phyloP scores from a whole-genome alignment of 2,888 invertebrate genomes.

The Malachius bipustulatus region DNA sequence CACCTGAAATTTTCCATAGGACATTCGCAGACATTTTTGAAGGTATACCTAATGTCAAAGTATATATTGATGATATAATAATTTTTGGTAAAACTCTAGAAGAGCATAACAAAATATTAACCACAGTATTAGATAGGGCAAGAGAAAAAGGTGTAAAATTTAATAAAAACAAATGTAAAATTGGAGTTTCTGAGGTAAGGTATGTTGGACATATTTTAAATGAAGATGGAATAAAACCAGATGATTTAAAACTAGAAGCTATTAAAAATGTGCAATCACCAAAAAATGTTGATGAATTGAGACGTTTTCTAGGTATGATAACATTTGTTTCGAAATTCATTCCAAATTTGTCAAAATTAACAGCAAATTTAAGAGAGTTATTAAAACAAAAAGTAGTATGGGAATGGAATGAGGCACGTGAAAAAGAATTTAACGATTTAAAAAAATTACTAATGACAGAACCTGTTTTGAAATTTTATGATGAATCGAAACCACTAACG shows the following conservation, averaged over 20 bases:
- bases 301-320: slow-evolving; percentile 8
- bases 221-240: not conserved
- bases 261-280: not conserved
- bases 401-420: slow-evolving; percentile 9
- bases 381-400: slow-evolving; percentile 9
- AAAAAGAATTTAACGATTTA: slow-evolving; percentile 10
- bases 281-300: not conserved
- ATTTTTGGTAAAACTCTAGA: too few relatives aligned
- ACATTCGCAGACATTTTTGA: not conserved
- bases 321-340: slow-evolving; percentile 11
- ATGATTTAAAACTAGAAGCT: not conserved
- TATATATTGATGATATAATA: not conserved
- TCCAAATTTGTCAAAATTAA: slow-evolving; percentile 9
- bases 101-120: not conserved
- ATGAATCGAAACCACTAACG: slow-evolving; percentile 10
- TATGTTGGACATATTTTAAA: not conserved
- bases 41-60: not conserved
- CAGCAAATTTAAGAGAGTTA: slow-evolving; percentile 9
- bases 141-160: not conserved
- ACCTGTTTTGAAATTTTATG: slow-evolving; percentile 11
- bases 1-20: too few relatives aligned
- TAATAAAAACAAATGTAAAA: slow-evolving; percentile 2
- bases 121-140: not conserved
- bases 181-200: not conserved
- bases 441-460: slow-evolving; percentile 11